Conservation (phyloP, 2,888 invertebrate genomes). For the Matsumyia berberina region DNA sequence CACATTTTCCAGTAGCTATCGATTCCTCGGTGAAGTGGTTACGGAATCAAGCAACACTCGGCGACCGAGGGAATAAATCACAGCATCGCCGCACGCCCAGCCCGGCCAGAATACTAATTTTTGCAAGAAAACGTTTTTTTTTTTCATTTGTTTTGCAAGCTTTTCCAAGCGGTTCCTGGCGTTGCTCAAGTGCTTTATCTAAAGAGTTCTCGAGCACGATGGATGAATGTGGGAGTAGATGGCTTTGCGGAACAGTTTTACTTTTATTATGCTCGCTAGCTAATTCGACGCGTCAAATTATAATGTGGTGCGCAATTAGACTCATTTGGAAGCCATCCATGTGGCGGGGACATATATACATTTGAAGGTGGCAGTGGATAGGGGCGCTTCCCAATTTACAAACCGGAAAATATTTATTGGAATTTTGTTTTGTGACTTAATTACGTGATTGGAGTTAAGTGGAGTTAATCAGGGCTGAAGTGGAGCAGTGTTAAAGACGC, state of each 20-base stretch:
- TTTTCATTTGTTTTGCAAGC: neutral
- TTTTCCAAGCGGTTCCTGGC: constrained; percentile 21
- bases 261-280: constrained; percentile 15
- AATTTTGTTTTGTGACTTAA: constrained; percentile 29
- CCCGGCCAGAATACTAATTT: constrained; percentile 65
- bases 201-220: constrained; percentile 54
- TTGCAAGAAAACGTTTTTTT: constrained; percentile 18
- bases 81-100: constrained; percentile 54
- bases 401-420: constrained; percentile 56
- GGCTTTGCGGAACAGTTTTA: constrained; percentile 47
- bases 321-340: constrained; percentile 30
- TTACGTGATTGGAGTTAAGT: constrained; percentile 52
- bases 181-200: constrained; percentile 42
- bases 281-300: constrained; percentile 29
- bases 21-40: constrained; percentile 34
- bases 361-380: constrained; percentile 36
- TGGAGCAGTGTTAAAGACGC: neutral
- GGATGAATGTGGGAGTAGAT: constrained; percentile 47
- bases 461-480: constrained; percentile 20
- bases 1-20: constrained; percentile 37
- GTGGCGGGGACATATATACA: constrained; percentile 30
- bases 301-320: constrained; percentile 33
- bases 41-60: constrained; percentile 47
- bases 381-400: constrained; percentile 43
- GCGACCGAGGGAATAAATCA: constrained; percentile 65